Evolutionary conservation across 2,113 vertebrate genomes (phyloP).

Genomic region (Heloderma charlesbogerti): DNA sequence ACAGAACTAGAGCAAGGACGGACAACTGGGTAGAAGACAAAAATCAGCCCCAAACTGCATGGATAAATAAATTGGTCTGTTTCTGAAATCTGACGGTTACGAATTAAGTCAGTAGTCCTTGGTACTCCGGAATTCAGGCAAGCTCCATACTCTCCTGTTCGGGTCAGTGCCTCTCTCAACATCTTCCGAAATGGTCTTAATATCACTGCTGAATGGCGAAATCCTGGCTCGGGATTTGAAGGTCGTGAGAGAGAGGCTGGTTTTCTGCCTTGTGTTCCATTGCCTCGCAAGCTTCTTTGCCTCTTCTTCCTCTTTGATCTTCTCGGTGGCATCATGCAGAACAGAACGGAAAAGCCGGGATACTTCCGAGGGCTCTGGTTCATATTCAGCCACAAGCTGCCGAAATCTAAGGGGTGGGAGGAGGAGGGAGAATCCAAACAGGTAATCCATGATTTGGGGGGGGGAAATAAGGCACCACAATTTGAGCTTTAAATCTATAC

Average conservation of each 20-base stretch:
- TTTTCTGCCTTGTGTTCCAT: constrained; percentile 89
- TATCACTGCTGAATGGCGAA: constrained; percentile 89
- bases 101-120: constrained; percentile 76
- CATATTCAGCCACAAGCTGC: constrained; percentile 86
- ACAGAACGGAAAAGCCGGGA: constrained; percentile 87
- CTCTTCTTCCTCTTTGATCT: constrained; percentile 89
- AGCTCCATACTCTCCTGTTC: constrained; percentile 88
- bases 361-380: constrained; percentile 91
- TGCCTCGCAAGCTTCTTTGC: constrained; percentile 86
- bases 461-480: background rate
- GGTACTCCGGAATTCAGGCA: constrained; percentile 88
- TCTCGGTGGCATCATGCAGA: constrained; percentile 87
- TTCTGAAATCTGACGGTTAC: constrained; percentile 56
- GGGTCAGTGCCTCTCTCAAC: constrained; percentile 85
- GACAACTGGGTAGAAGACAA: constrained; percentile 29
- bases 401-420: constrained; percentile 84
- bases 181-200: constrained; percentile 93
- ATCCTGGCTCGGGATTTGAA: constrained; percentile 91
- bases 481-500: background rate
- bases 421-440: background rate
- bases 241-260: constrained; percentile 84
- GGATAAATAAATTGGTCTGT: constrained; percentile 28
- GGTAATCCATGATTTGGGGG: constrained; percentile 1
- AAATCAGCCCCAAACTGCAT: constrained; percentile 18
- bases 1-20: constrained; percentile 1